These are phyloP conservation scores for Psittacula derbiana DNA, from an alignment of 2,797 vertebrate genomes.

Conservation along the genomic window DNA sequence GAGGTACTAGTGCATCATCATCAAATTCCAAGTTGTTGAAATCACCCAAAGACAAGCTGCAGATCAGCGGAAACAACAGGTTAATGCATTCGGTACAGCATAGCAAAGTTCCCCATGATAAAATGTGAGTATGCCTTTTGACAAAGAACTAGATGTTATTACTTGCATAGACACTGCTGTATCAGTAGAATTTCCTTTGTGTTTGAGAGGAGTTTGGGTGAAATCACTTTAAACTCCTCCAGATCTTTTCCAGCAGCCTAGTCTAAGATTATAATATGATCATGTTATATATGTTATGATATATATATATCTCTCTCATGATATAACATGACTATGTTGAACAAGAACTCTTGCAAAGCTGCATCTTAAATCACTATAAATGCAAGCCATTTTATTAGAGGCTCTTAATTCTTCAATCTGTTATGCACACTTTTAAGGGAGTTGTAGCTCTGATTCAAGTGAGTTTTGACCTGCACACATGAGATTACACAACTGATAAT, in stretches of 20 bases:
- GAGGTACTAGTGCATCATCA: constrained; percentile 81
- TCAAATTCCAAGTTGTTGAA: constrained; percentile 92
- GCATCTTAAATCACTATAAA: not conserved
- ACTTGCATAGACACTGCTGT: not conserved
- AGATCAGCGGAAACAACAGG: constrained; percentile 86
- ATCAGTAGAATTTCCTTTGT: not conserved
- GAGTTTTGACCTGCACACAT: not conserved
- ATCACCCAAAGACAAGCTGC: constrained; percentile 98
- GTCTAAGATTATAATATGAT: not conserved
- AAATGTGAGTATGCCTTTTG: constrained; percentile 82
- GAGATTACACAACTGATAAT: not conserved
- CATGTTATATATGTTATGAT: not conserved
- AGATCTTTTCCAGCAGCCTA: not conserved
- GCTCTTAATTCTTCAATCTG: not conserved
- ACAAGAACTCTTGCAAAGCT: not conserved
- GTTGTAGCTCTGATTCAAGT: not conserved
- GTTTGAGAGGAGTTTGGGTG: not conserved
- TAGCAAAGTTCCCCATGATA: constrained; percentile 86
- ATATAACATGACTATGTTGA: not conserved
- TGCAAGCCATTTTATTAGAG: not conserved
- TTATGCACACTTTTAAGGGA: not conserved
- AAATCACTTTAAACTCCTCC: not conserved
- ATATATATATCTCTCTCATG: not conserved
- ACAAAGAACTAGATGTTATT: not conserved
- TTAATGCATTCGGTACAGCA: constrained; percentile 82